Conservation (phyloP, 2,797 vertebrate genomes). For the Astyanax mexicanus region DNA sequence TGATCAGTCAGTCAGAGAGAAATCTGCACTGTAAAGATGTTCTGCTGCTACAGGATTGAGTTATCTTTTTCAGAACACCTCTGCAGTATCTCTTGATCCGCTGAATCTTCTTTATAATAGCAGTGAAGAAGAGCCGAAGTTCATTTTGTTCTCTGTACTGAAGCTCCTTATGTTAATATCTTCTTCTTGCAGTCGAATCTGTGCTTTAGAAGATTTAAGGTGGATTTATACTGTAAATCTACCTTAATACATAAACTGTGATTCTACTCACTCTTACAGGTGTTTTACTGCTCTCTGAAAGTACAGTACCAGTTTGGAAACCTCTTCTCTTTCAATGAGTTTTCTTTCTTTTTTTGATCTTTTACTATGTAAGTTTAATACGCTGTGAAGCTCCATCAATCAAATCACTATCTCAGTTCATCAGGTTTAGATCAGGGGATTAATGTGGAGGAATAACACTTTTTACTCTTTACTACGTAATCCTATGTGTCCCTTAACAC, state of each 20-base stretch:
- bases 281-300: background rate
- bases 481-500: too few species aligned
- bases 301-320: too few species aligned
- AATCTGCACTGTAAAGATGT: background rate
- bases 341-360: too few species aligned
- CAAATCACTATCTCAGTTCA: too few species aligned
- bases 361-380: too few species aligned
- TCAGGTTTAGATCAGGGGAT: too few species aligned
- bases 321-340: too few species aligned
- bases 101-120: conserved; percentile 37
- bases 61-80: conserved; percentile 12
- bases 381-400: too few species aligned
- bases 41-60: background rate
- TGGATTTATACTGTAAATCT: conserved; percentile 6
- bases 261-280: background rate
- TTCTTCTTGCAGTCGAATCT: conserved; percentile 26
- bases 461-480: too few species aligned
- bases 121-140: conserved; percentile 19
- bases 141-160: conserved; percentile 23
- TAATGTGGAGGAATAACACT: too few species aligned
- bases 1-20: background rate
- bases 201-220: conserved; percentile 13
- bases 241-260: background rate
- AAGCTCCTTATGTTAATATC: conserved; percentile 33
- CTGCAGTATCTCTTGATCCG: conserved; percentile 6